Conservation (phyloP, 2,888 invertebrate species). For the Erannis defoliaria region DNA sequence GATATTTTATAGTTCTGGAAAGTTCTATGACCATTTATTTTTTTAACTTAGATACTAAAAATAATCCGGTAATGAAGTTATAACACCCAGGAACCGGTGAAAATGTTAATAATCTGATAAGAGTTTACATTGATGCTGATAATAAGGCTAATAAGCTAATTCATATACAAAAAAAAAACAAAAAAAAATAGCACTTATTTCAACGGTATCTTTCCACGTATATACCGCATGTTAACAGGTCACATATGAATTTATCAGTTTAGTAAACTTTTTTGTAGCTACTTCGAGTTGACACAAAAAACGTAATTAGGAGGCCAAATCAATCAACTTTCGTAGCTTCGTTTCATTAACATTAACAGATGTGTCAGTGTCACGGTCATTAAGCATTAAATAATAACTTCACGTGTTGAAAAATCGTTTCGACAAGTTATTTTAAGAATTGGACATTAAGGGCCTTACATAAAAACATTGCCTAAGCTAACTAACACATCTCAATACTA, state of each 20-base stretch:
- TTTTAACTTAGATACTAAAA: neutral
- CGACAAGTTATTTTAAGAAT: constrained; percentile 29
- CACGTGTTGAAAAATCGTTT: constrained; percentile 35
- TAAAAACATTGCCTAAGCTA: no score
- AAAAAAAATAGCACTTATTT: no score
- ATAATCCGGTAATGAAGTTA: no score
- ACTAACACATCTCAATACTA: no score
- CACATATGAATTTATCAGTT: constrained; percentile 13
- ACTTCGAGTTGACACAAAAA: constrained; percentile 33
- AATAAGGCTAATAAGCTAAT: no score
- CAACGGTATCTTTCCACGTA: no score
- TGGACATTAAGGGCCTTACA: no score
- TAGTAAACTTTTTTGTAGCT: constrained; percentile 21
- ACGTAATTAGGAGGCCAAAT: constrained; percentile 42
- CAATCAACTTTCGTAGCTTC: constrained; percentile 35
- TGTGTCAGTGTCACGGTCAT: constrained; percentile 34
- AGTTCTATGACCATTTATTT: neutral
- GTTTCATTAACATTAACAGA: constrained; percentile 30
- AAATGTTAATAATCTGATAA: no score
- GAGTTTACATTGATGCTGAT: no score
- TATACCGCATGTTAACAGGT: no score
- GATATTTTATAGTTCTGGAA: neutral
- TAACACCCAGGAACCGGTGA: no score
- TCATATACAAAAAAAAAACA: no score
- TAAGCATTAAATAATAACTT: constrained; percentile 32